Evolutionary conservation across 1,140 invertebrate genomes (phyloP), one percentile per base, ranked within the genome.

Genomic region (Globodera rostochiensis): DNA sequence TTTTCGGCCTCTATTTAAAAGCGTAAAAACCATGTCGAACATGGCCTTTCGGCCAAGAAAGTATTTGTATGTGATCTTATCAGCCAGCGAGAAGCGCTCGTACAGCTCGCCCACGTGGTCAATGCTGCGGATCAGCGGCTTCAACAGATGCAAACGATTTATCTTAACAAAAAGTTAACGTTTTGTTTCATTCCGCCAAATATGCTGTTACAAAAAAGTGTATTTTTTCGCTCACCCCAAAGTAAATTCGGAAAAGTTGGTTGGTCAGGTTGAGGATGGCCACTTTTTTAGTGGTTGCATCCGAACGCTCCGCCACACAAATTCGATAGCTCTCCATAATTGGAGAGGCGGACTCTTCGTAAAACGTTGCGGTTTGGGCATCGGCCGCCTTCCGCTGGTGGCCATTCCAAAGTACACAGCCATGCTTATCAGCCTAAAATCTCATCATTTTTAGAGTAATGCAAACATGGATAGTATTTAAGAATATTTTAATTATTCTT

Each of bases 231-330:
- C 73, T 77, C 81, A 98, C 97, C 84, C 94, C 93, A 89, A 98
- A 98, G 90, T 98, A 99, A 5, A 99, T 95, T 92, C 98, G 98
- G 79, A 98, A 94, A 13, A 99, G 91, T 90, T 99, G 96, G 91
- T 98, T 98, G 0, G 98, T 95, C 66, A 99, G 91, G 85, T 94
- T 94, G 85, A 99, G 91, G 95, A 98, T 98, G 82, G 96, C 96
- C 92, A 95, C 94, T 88, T 95, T 93, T 91, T 98, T 98, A 0
- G 96, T 96, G 74, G 96, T 94, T 82, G 94, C 15, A 4, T 89
- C 90, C 90, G 90, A 93, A 92, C 95, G 97, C 88, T 98, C 97
- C 21, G 95, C 95, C 45, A 96, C 96, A 91, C 96, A 98, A 21
- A 98, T 94, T 88, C 97, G 91, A 91, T 98, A 98, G 90, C 79